A percentile compares a stretch with the other conserved stretches of the same genome.
Conservation (phyloP, 2,797 vertebrate genomes). For the Trachurus trachurus region DNA sequence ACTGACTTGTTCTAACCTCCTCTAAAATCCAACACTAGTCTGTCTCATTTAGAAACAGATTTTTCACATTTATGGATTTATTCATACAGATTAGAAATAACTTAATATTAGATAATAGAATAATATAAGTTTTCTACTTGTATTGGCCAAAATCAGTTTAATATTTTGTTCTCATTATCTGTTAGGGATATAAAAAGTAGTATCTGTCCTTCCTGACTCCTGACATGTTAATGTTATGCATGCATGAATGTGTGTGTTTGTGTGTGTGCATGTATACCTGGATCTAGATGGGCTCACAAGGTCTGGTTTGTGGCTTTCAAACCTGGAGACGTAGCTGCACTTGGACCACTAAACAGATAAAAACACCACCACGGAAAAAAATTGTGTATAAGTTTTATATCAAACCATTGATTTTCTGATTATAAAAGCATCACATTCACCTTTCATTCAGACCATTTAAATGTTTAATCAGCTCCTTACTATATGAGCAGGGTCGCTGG, state of each 20-base stretch:
- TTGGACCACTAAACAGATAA: constrained; percentile 81
- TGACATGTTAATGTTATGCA: neutral
- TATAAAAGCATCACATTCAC: neutral
- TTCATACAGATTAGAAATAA: too few species aligned
- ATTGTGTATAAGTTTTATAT: neutral
- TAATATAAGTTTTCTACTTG: neutral
- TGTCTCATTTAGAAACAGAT: neutral
- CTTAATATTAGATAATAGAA: too few species aligned
- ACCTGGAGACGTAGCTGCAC: constrained; percentile 71
- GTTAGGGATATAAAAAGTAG: neutral
- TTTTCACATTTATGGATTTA: neutral
- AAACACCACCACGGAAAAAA: constrained; percentile 22
- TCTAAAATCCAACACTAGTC: neutral
- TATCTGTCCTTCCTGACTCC: neutral
- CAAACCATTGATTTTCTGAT: neutral
- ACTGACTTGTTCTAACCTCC: neutral
- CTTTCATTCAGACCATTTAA: neutral
- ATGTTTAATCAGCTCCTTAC: constrained; percentile 42
- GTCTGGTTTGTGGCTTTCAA: constrained; percentile 80
- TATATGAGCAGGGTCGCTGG: constrained; percentile 67
- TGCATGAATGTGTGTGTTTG: neutral
- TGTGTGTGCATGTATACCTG: constrained; percentile 36
- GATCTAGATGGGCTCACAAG: constrained; percentile 64
- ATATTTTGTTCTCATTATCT: neutral
- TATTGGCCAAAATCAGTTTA: neutral